Evolutionary conservation across 2,113 vertebrate species (phyloP).

Genomic region (Mungos mungo): DNA sequence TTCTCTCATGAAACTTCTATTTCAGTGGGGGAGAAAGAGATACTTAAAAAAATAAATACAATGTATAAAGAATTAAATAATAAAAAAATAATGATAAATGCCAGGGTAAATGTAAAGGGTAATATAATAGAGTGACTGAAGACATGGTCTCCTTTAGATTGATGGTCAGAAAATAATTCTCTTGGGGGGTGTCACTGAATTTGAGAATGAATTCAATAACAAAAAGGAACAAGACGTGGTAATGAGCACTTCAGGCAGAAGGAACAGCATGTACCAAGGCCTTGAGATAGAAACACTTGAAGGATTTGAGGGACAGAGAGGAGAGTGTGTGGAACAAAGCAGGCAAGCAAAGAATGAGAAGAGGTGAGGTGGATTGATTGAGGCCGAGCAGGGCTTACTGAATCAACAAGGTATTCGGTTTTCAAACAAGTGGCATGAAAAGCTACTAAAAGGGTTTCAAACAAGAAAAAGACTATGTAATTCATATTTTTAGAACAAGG

Average conservation of each 20-base stretch:
- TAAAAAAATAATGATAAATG: not conserved
- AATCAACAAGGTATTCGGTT: not conserved
- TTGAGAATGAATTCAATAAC: not conserved
- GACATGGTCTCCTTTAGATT: not conserved
- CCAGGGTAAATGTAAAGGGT: not conserved
- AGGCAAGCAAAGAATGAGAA: not conserved
- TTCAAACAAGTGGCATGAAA: not conserved
- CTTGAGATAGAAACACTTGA: not conserved
- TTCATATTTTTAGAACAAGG: not conserved
- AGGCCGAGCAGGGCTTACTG: not conserved
- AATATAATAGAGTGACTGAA: not conserved
- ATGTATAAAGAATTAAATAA: not conserved
- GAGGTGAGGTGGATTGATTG: not conserved
- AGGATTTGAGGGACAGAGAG: not conserved
- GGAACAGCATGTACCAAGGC: not conserved
- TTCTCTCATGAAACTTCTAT: not conserved
- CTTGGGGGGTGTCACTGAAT: not conserved
- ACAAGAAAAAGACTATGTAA: conserved; percentile 7
- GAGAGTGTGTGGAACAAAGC: not conserved
- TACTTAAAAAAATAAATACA: not conserved
- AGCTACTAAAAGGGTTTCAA: not conserved
- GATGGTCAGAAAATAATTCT: not conserved
- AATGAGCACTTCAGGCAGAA: not conserved
- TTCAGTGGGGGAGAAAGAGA: not conserved
- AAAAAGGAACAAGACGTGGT: not conserved